These are phyloP conservation scores for Tragelaphus imberbis DNA, from an alignment of 2,113 vertebrate genomes.

Conservation along the genomic window DNA sequence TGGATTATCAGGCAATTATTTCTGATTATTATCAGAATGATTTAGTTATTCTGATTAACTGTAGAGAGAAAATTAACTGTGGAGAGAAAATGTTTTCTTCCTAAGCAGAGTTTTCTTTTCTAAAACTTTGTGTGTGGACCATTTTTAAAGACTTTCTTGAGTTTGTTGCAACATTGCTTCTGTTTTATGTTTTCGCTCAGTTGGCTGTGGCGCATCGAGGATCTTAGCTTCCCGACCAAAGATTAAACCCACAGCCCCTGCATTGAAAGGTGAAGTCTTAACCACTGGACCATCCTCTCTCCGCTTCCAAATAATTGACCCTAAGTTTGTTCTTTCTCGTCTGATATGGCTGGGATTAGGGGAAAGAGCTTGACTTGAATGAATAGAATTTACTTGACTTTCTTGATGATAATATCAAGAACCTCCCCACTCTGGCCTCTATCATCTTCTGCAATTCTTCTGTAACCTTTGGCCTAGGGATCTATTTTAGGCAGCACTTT, in stretches of 20 bases:
- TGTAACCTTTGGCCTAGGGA: background rate
- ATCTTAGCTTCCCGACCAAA: background rate
- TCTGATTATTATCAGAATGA: background rate
- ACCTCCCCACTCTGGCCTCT: accelerated
- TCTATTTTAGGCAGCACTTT: background rate
- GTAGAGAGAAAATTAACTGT: background rate
- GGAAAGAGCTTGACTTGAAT: background rate
- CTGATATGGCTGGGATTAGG: background rate
- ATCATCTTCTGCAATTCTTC: background rate
- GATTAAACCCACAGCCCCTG: background rate
- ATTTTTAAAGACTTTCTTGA: background rate
- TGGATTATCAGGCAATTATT: background rate
- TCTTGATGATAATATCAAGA: background rate
- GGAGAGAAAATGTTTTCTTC: background rate
- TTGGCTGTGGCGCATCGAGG: background rate
- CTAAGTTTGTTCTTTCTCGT: background rate
- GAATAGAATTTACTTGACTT: background rate
- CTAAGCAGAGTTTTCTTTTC: background rate
- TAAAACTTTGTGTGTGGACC: background rate
- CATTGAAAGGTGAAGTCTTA: background rate
- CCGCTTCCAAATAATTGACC: background rate
- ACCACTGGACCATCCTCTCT: background rate
- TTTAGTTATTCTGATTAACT: background rate
- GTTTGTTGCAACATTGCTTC: background rate
- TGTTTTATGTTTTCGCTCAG: background rate